Evolutionary conservation across 2,797 vertebrate genomes (phyloP), one percentile per base, ranked within the genome.

Genomic region (Meriones psammophilus): DNA sequence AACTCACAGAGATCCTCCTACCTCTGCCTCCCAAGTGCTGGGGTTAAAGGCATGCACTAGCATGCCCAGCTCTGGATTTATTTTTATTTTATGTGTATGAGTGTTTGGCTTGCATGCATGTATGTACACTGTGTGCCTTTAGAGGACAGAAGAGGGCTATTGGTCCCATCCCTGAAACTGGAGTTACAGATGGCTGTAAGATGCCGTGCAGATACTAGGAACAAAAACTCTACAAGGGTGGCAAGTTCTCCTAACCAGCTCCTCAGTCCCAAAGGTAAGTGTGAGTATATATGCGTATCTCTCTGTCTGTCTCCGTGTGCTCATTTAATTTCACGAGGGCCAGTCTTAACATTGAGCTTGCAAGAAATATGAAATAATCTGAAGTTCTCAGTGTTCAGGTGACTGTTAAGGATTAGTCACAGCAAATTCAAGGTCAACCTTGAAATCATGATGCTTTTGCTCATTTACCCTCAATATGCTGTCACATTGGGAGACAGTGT

Each of bases 341-440:
- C 58, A 30, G 30, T 92, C 14, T 89, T 91, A 95, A 26, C 66
- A 87, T 66, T 74, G 71, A 94, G 56, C 2, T 80, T 50, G 69
- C 2, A 76, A 88, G 89, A 83, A 90, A 77, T 28, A 13, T 94
- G 33, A 94, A 90, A 62, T 85, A 92, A 36, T 74, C n/a, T 85
- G 76, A 91, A 93, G 36, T 79, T 76, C 79, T 74, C 0, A 56
- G 36, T 84, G 77, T 92, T 54, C n/a, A 56, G 36, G 64, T 33
- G 14, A 80, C 73, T 85, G 60, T 79, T 86, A 94, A 56, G 20
- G 69, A 17, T 73, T 22, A 89, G 93, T 86, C 74, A 30, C 5
- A 90, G 64, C 10, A 81, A 92, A 81, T 46, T 96, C 76, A 93
- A 76, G 64, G 86, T 92, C 84, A 42, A 26, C 54, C 60, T 84